Base-by-base conservation (phyloP, 1,140 invertebrate genomes). In the Delia radicum region DNA sequence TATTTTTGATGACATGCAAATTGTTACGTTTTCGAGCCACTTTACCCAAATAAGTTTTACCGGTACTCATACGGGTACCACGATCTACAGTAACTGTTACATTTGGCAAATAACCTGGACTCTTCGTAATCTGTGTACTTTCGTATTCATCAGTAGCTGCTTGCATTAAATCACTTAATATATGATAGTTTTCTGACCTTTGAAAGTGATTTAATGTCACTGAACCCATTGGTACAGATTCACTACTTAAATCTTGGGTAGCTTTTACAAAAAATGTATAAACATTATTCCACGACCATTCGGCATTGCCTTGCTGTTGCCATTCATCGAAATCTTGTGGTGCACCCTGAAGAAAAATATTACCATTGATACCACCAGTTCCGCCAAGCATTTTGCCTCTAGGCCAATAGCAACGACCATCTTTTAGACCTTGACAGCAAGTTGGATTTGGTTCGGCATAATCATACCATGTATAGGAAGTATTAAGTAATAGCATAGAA, bases 311-410 rank as follows among this genome's bases (percentile, higher is more conserved):
- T 83, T 91, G 80, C 42, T 85, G 84, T 24, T 90, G 90, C 95
- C 95, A 98, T 15, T 89, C 82, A 81, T 98, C 93, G 81, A 96
- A 98, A 86, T 97, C 95, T 5, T 85, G 87, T 46, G 88, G 90
- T 86, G 97, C 95, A 0, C 96, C 96, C 29, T 95, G 87, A 0
- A 96, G 90, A 78, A 96, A 97, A 29, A 96, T 88, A 94, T 97
- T 96, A 3, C 93, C 95, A 82, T 97, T 97, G 13, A 97, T 85
- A 2, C 92, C 91, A 78, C 93, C 94, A 1, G 91, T 92, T 2
- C 96, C 96, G 10, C 96, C 96, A 3, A 95, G 81, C 55, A 93
- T 93, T 86, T 93, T 94, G 7, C 92, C 93, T 29, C 93, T 86
- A 0, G 94, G 92, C 92, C 92, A 94, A 76, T 90, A 90, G 7